A percentile compares a stretch with the other conserved stretches of the same genome.
Conservation (phyloP, 92 coral and sea anemone genomes). For the Scolanthus callimorphus region DNA sequence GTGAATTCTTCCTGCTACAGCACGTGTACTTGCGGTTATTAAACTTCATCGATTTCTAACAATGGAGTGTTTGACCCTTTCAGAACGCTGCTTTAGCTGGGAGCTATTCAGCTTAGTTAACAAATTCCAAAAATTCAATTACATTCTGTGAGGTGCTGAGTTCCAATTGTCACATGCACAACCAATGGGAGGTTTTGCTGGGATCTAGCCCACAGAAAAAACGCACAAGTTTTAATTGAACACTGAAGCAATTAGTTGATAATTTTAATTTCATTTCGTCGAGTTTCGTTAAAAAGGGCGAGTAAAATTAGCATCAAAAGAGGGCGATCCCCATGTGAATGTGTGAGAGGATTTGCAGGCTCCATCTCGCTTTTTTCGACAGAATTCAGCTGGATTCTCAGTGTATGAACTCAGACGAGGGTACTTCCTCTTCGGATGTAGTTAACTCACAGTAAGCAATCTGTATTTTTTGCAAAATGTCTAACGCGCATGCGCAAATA, state of each 20-base stretch:
- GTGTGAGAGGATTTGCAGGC: too few species aligned
- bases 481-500: constrained; percentile 94
- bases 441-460: too few species aligned
- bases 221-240: constrained; percentile 2
- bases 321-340: too few species aligned
- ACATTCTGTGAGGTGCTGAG: neutral
- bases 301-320: constrained; percentile 22
- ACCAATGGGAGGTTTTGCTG: constrained; percentile 28
- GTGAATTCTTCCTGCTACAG: constrained; percentile 57
- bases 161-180: neutral
- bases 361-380: too few species aligned
- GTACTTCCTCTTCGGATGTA: too few species aligned
- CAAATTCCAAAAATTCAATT: constrained; percentile 23
- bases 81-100: constrained; percentile 25
- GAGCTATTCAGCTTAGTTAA: constrained; percentile 3
- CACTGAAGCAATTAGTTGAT: constrained; percentile 14
- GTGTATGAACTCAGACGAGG: too few species aligned
- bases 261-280: constrained; percentile 62
- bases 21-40: constrained; percentile 72
- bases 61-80: constrained; percentile 44
- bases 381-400: too few species aligned
- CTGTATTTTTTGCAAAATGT: too few species aligned
- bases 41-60: constrained; percentile 44
- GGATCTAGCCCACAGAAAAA: constrained; percentile 31
- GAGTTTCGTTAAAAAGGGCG: constrained; percentile 62